Conservation (phyloP, 2,113 vertebrate species). For the Seriola quinqueradiata region DNA sequence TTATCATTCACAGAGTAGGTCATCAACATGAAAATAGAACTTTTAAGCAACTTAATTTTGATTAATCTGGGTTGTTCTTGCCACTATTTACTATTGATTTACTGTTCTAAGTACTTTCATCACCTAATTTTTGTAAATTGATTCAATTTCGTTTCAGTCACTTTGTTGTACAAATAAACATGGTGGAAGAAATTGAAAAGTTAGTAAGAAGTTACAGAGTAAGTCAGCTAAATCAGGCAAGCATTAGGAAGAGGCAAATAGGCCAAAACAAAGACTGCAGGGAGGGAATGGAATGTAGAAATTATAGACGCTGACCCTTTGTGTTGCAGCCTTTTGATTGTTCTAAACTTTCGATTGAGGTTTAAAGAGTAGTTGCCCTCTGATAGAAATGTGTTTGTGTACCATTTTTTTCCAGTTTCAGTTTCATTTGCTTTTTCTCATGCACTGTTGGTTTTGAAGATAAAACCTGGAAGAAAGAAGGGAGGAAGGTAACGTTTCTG, state of each 20-base stretch:
- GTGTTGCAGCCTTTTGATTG: not conserved
- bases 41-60: not conserved
- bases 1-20: not conserved
- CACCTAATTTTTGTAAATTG: not conserved
- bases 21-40: too few relatives aligned
- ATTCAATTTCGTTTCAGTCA: not conserved
- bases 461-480: not conserved
- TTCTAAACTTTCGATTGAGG: constrained; percentile 9
- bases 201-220: constrained; percentile 5
- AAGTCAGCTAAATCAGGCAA: constrained; percentile 16
- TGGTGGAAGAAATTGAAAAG: not conserved
- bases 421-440: not conserved
- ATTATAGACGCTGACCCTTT: not conserved
- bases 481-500: not conserved
- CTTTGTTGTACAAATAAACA: not conserved
- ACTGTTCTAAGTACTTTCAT: not conserved
- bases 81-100: not conserved
- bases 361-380: not conserved
- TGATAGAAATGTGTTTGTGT: not conserved
- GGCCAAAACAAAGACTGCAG: not conserved
- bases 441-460: not conserved
- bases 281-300: not conserved
- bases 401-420: too few relatives aligned
- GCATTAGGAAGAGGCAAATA: not conserved
- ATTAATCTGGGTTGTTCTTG: not conserved